Evolutionary conservation across 2,888 invertebrate genomes (phyloP).

Genomic region (Resseliella maxima): DNA sequence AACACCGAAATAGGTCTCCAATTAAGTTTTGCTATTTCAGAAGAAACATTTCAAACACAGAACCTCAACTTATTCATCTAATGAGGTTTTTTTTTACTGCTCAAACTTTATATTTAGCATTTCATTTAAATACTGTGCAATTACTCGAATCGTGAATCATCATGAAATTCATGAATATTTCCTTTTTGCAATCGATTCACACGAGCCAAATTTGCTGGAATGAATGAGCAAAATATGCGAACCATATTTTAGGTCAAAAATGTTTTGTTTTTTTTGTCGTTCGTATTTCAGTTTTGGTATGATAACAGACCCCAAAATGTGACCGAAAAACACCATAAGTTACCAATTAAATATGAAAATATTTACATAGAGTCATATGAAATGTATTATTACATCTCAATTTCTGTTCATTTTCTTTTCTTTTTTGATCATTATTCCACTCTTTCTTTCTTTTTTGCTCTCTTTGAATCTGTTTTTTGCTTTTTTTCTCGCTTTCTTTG

Average conservation of each 20-base stretch:
- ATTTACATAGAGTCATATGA: not conserved
- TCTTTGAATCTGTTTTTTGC: too few relatives aligned
- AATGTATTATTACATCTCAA: too few relatives aligned
- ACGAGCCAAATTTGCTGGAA: not conserved
- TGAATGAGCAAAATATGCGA: not conserved
- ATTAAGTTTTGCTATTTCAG: not conserved
- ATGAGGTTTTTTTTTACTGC: not conserved
- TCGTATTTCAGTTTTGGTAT: not conserved
- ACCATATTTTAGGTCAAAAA: not conserved
- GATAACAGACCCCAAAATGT: not conserved
- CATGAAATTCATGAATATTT: slow-evolving; percentile 30
- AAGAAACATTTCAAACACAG: not conserved
- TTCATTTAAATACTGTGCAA: not conserved
- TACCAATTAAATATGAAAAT: not conserved
- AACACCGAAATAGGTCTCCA: slow-evolving; percentile 31
- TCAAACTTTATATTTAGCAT: not conserved
- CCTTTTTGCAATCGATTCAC: not conserved
- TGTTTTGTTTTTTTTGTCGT: not conserved
- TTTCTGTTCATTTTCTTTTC: too few relatives aligned
- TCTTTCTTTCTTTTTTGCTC: too few relatives aligned
- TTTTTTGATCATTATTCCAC: too few relatives aligned
- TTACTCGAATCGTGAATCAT: slow-evolving; percentile 11
- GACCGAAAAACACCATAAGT: not conserved
- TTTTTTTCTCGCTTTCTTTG: too few relatives aligned
- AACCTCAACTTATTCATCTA: not conserved